Percentiles rank a stretch among this genome's conserved stretches.
Conservation (phyloP, 1,140 invertebrate species). For the Heliconius nattereri region DNA sequence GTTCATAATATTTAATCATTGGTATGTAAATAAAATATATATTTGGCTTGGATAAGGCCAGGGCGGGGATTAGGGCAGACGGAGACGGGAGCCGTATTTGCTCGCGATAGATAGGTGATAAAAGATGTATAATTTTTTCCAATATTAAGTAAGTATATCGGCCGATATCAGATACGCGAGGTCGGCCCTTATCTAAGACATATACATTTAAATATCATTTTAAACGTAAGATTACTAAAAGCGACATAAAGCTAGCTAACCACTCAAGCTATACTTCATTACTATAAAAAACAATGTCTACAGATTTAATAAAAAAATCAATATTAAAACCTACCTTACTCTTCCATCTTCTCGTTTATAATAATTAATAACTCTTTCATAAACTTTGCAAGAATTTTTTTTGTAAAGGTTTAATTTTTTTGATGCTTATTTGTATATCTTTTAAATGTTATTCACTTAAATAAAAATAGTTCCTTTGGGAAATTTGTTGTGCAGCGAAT, state of each 20-base stretch:
- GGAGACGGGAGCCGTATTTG: constrained; percentile 60
- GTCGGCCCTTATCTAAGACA: constrained; percentile 42
- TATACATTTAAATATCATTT: constrained; percentile 48
- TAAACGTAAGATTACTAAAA: constrained; percentile 44
- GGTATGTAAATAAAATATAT: background rate
- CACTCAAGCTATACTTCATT: background rate
- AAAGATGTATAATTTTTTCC: constrained; percentile 45
- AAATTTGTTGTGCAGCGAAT: no score
- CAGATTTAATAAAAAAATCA: background rate
- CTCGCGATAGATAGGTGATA: constrained; percentile 37
- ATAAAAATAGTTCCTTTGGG: no score
- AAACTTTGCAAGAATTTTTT: no score
- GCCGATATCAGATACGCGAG: constrained; percentile 35
- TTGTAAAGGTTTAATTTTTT: no score
- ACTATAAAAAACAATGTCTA: background rate
- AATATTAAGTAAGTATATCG: constrained; percentile 37
- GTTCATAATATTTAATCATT: background rate
- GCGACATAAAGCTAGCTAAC: constrained; percentile 23
- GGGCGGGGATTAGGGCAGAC: background rate
- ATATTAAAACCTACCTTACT: background rate
- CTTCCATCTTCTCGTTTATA: background rate
- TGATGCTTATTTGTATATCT: no score
- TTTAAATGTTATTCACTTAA: no score
- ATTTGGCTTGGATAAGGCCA: background rate
- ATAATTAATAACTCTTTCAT: no score